A percentile compares a stretch with the other conserved stretches of the same genome.
Conservation (phyloP, 2,888 invertebrate species). For the Phortica okadai region DNA sequence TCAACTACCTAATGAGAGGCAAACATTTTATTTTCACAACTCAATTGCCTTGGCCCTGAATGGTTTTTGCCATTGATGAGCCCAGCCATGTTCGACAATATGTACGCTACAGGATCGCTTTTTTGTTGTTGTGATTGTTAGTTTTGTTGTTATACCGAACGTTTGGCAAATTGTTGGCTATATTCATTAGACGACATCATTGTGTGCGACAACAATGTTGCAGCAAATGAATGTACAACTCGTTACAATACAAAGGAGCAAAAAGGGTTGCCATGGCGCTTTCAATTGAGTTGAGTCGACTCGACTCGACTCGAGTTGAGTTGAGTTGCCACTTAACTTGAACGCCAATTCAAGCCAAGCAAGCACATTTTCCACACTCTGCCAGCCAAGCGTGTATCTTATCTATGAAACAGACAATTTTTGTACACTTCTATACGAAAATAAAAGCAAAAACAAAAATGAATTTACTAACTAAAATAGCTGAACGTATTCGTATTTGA, state of each 20-base stretch:
- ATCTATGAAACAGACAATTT: slow-evolving; percentile 9
- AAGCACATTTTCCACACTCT: background rate
- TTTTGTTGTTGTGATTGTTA: slow-evolving; percentile 17
- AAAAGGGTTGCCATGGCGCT: background rate
- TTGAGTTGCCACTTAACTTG: background rate
- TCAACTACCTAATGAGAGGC: slow-evolving; percentile 21
- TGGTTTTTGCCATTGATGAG: slow-evolving; percentile 15
- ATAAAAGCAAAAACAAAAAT: background rate
- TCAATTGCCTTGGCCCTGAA: slow-evolving; percentile 7
- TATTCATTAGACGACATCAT: slow-evolving; percentile 61
- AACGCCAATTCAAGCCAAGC: background rate
- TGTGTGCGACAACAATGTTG: slow-evolving; percentile 63
- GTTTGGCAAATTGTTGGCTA: slow-evolving; percentile 48
- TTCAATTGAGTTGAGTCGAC: background rate
- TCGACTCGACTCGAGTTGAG: background rate
- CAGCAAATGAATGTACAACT: slow-evolving; percentile 63
- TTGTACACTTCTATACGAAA: background rate
- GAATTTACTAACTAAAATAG: background rate
- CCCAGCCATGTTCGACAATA: background rate
- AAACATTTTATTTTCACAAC: slow-evolving; percentile 11
- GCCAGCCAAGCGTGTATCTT: background rate
- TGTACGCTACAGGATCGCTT: background rate
- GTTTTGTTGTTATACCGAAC: slow-evolving; percentile 1
- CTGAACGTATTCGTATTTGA: background rate
- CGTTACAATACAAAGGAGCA: slow-evolving; percentile 47